A percentile compares a stretch with the other conserved stretches of the same genome.
Evolutionary conservation across 2,797 vertebrate species (phyloP).

Genomic region (Lophius americanus): DNA sequence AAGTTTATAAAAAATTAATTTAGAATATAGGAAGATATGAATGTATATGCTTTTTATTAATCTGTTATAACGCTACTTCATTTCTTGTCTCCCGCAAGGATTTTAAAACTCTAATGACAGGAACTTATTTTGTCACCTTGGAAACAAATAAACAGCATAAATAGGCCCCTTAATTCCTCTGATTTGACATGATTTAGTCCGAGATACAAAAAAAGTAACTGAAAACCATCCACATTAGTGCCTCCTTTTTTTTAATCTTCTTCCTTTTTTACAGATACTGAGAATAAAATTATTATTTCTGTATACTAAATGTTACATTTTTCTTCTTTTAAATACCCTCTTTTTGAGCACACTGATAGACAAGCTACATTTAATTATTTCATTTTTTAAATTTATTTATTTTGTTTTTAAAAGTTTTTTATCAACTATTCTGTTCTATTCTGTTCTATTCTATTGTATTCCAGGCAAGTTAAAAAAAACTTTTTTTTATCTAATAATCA

Average conservation of each 20-base stretch:
- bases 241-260: neutral
- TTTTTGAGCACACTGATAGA: neutral
- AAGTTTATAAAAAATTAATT: conserved; percentile 27
- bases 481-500: no score
- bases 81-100: conserved; percentile 1
- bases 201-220: neutral
- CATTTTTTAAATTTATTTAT: neutral
- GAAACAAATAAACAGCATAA: conserved; percentile 2
- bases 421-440: neutral
- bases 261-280: no score
- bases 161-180: neutral
- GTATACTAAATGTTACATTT: neutral
- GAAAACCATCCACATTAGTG: neutral
- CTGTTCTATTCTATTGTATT: no score
- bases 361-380: neutral
- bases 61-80: conserved; percentile 11
- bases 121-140: neutral
- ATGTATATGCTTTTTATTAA: conserved; percentile 16
- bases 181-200: neutral
- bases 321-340: neutral
- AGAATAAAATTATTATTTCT: neutral
- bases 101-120: conserved; percentile 6
- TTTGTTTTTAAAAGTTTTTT: conserved; percentile 11
- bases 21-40: conserved; percentile 17
- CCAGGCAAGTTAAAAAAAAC: no score